Conservation (phyloP, 2,888 invertebrate species). For the Caenorhabditis panamensis region DNA sequence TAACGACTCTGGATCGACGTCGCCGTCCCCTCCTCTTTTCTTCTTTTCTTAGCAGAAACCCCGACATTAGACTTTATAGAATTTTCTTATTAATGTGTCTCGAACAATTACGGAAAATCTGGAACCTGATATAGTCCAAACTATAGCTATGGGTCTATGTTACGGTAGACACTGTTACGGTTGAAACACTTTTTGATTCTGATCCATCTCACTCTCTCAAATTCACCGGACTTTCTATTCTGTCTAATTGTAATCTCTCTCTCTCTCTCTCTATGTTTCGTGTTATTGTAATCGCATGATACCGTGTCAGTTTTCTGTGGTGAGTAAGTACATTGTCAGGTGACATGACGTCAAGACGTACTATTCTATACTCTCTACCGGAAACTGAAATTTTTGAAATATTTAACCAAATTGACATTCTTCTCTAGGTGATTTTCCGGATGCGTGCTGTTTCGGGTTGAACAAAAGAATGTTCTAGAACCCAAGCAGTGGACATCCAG, state of each 20-base stretch:
- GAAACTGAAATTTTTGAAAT: neutral
- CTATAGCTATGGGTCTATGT: conserved; percentile 65
- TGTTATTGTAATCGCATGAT: conserved; percentile 23
- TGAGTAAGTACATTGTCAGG: conserved; percentile 5
- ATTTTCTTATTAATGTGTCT: conserved; percentile 44
- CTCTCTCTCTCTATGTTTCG: neutral
- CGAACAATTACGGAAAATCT: conserved; percentile 53
- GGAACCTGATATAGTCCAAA: conserved; percentile 53
- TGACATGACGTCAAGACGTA: neutral
- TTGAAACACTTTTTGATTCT: conserved; percentile 43
- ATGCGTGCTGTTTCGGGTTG: neutral
- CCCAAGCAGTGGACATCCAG: neutral
- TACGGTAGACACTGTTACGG: conserved; percentile 67
- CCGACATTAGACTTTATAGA: conserved; percentile 48
- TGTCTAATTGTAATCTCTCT: conserved; percentile 53
- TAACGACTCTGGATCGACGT: neutral
- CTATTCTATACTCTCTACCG: conserved; percentile 8
- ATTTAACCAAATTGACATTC: conserved; percentile 37
- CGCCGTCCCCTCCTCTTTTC: too few species aligned
- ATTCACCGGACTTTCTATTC: conserved; percentile 52
- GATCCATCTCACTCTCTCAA: conserved; percentile 27
- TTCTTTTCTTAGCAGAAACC: conserved; percentile 19
- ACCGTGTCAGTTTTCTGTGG: neutral
- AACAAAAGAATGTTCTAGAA: neutral
- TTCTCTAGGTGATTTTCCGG: conserved; percentile 30